Conservation (phyloP, 2,113 vertebrate species). For the Nematolebias whitei region DNA sequence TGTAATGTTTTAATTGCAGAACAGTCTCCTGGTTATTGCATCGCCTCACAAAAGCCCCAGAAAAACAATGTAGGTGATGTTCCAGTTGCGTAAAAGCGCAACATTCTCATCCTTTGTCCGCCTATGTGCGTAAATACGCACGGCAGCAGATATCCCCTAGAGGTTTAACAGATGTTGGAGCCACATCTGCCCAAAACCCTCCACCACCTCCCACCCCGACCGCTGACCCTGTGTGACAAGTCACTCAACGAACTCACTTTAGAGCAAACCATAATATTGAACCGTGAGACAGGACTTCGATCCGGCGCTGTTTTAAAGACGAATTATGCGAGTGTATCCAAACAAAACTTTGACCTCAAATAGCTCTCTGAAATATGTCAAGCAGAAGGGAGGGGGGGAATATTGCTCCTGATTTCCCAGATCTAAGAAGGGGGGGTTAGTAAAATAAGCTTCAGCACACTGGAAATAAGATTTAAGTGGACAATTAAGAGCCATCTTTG, state of each 20-base stretch:
- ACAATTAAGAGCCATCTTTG: background rate
- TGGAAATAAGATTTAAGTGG: background rate
- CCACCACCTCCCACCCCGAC: conserved; percentile 1
- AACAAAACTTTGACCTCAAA: conserved; percentile 70
- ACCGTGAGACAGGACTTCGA: conserved; percentile 62
- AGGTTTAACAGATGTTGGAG: conserved; percentile 70
- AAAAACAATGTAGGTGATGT: background rate
- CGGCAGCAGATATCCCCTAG: conserved; percentile 36
- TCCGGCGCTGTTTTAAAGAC: conserved; percentile 58
- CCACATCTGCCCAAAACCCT: conserved; percentile 33
- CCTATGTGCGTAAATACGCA: conserved; percentile 38
- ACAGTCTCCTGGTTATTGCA: background rate
- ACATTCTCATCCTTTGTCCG: conserved; percentile 10
- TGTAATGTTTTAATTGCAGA: background rate
- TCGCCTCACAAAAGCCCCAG: background rate
- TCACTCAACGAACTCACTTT: conserved; percentile 55
- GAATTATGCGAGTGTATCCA: conserved; percentile 56
- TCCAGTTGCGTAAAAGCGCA: background rate
- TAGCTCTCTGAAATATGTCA: conserved; percentile 62
- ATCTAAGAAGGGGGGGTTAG: conserved; percentile 61
- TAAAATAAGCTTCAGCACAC: conserved; percentile 6
- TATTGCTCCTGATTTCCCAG: conserved; percentile 46
- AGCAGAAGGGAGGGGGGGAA: conserved; percentile 30
- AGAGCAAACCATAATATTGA: conserved; percentile 56
- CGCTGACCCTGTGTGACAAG: conserved; percentile 55